A percentile compares a stretch with the other conserved stretches of the same genome.
These are phyloP conservation scores for Orchestes rusci DNA, from an alignment of 2,888 invertebrate genomes.

Conservation along the genomic window DNA sequence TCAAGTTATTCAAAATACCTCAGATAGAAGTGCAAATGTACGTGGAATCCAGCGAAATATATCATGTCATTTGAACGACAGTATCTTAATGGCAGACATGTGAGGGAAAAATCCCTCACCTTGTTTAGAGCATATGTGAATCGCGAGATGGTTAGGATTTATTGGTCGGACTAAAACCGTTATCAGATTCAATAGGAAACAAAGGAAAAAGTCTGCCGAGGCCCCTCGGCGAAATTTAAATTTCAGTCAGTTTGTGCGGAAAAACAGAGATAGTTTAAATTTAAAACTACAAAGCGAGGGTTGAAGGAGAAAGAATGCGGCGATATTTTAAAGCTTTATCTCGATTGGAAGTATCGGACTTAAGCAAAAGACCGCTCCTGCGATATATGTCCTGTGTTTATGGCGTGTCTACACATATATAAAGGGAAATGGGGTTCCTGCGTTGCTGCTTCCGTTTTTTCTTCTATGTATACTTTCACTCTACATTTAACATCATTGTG, in stretches of 20 bases:
- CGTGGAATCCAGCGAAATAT: too few species aligned
- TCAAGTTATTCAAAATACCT: too few species aligned
- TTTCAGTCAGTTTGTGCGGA: constrained; percentile 35
- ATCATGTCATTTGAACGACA: constrained; percentile 2
- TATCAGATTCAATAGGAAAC: constrained; percentile 37
- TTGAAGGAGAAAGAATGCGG: constrained; percentile 37
- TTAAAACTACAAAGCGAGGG: constrained; percentile 35
- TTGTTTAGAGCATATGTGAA: constrained; percentile 26
- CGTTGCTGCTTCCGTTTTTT: constrained; percentile 3
- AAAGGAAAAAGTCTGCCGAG: constrained; percentile 32
- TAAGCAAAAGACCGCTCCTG: constrained; percentile 26
- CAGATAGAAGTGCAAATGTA: too few species aligned
- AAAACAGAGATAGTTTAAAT: constrained; percentile 35
- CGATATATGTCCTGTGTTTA: constrained; percentile 27
- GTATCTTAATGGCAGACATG: constrained; percentile 9
- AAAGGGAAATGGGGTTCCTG: constrained; percentile 17
- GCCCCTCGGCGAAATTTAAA: constrained; percentile 34
- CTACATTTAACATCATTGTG: constrained; percentile 24
- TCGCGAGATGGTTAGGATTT: constrained; percentile 28
- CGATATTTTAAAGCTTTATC: constrained; percentile 43
- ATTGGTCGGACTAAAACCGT: constrained; percentile 30
- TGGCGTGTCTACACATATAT: constrained; percentile 20
- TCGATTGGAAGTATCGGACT: constrained; percentile 36
- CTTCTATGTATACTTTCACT: constrained; percentile 23
- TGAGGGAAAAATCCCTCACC: constrained; percentile 14